These are phyloP conservation scores for Cervus canadensis DNA, from an alignment of 2,113 vertebrate species.

Conservation along the genomic window DNA sequence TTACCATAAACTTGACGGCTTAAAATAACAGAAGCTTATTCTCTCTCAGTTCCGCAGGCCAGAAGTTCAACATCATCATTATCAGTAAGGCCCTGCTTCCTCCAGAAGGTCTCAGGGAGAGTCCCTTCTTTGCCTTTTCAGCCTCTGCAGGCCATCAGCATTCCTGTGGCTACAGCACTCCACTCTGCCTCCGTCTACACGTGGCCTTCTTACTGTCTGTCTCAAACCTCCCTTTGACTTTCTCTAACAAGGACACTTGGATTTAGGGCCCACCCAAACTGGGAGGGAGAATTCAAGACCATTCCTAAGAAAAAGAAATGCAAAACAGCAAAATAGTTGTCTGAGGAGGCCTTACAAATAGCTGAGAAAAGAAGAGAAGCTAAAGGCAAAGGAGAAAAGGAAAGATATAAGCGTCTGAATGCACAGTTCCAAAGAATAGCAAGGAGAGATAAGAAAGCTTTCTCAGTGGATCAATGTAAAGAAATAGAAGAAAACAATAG, in stretches of 20 bases:
- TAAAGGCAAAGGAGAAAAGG: neutral
- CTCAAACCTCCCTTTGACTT: neutral
- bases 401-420: neutral
- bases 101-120: neutral
- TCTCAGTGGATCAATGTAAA: neutral
- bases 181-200: accelerated
- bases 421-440: neutral
- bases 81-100: neutral
- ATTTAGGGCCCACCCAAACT: neutral
- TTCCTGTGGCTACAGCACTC: neutral
- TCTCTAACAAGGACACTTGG: neutral
- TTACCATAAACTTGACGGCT: neutral
- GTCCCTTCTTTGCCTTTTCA: neutral
- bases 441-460: neutral
- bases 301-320: neutral
- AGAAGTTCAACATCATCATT: neutral
- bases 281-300: neutral
- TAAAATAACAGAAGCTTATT: neutral
- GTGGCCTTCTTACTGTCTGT: neutral
- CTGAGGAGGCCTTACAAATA: neutral
- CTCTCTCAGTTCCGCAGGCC: neutral
- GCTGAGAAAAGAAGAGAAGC: neutral
- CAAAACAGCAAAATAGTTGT: neutral
- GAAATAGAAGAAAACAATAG: neutral
- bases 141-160: too few species aligned